Percentiles rank a stretch among this genome's conserved stretches.
These are phyloP conservation scores for Ecdyonurus torrentis DNA, from an alignment of 2,888 invertebrate species.

Conservation along the genomic window DNA sequence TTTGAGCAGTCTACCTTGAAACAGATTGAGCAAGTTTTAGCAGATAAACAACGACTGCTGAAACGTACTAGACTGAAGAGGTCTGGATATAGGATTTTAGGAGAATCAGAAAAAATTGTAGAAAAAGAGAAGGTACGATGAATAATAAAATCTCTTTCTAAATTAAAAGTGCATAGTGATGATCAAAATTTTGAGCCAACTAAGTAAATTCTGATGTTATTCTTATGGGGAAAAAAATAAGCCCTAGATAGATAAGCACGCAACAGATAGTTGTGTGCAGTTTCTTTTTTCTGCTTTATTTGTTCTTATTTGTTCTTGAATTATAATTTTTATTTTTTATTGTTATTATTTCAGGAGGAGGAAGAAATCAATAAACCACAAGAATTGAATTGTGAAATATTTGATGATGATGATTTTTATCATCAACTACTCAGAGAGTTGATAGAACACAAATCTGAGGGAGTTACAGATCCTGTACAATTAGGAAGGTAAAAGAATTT, in stretches of 20 bases:
- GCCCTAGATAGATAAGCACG: too few relatives aligned
- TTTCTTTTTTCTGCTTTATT: not conserved
- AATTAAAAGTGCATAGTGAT: too few relatives aligned
- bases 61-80: slow-evolving; percentile 65
- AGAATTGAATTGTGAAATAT: slow-evolving; percentile 65
- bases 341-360: slow-evolving; percentile 11
- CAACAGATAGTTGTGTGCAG: not conserved
- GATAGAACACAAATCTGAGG: slow-evolving; percentile 77
- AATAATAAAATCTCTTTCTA: slow-evolving; percentile 9
- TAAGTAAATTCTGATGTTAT: too few relatives aligned
- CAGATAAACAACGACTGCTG: slow-evolving; percentile 57
- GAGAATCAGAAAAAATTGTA: slow-evolving; percentile 25
- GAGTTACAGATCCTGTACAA: slow-evolving; percentile 67
- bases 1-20: slow-evolving; percentile 37
- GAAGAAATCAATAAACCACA: slow-evolving; percentile 24
- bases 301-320: not conserved
- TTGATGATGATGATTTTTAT: slow-evolving; percentile 95
- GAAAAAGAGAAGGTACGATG: slow-evolving; percentile 3
- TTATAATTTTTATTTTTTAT: not conserved
- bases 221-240: too few relatives aligned
- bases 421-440: slow-evolving; percentile 81
- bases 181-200: too few relatives aligned
- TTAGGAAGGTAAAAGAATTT: slow-evolving; percentile 48
- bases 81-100: slow-evolving; percentile 51
- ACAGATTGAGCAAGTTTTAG: slow-evolving; percentile 72